Conservation (phyloP, 2,113 vertebrate genomes). For the Sardina pilchardus region DNA sequence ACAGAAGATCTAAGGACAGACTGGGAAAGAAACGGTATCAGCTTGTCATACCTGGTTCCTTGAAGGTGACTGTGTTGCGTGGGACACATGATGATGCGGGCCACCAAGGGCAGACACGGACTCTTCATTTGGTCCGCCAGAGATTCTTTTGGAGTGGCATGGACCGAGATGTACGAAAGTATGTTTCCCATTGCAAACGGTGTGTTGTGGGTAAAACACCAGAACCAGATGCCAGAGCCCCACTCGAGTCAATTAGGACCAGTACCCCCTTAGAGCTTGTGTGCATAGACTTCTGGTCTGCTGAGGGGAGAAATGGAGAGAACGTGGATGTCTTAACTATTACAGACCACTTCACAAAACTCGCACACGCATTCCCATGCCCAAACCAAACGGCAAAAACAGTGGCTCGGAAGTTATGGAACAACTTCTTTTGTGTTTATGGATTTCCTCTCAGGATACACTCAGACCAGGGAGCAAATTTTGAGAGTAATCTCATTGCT, state of each 20-base stretch:
- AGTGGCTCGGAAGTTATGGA: not conserved
- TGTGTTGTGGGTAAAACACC: not conserved
- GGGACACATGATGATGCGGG: not conserved
- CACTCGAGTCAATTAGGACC: not conserved
- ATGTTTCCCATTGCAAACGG: not conserved
- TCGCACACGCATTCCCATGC: not conserved
- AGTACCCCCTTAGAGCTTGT: not conserved
- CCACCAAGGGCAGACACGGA: not conserved
- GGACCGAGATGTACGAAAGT: not conserved
- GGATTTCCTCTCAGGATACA: not conserved
- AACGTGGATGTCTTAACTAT: not conserved
- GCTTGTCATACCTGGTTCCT: not conserved
- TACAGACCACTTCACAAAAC: not conserved
- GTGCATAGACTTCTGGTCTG: not conserved
- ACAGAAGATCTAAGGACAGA: not conserved
- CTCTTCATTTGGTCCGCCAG: not conserved
- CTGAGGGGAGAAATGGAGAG: not conserved
- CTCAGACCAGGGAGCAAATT: not conserved
- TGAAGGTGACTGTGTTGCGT: not conserved
- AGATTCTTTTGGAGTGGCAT: not conserved
- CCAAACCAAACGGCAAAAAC: not conserved
- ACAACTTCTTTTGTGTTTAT: slow-evolving; percentile 24
- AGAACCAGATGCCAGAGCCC: not conserved
- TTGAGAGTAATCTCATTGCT: slow-evolving; percentile 8
- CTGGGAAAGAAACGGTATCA: not conserved